phyloP scores from a whole-genome alignment of 2,888 invertebrate species.

The Copidosoma aretas region DNA sequence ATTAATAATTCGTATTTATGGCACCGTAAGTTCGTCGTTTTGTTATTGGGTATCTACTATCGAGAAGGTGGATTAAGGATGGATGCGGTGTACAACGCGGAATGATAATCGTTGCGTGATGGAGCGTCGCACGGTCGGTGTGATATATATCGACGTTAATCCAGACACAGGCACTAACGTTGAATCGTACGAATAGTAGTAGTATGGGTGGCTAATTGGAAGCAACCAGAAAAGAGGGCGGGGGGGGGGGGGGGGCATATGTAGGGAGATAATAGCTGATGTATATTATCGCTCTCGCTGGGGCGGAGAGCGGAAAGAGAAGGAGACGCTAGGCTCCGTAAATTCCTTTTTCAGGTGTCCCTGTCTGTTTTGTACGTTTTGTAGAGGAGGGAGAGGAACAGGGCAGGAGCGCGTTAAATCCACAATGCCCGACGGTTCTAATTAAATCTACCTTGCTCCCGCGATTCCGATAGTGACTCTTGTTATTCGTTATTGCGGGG shows the following conservation, averaged over 20 bases:
- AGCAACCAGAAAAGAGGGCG: no score
- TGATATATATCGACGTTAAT: no score
- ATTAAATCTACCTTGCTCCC: slow-evolving; percentile 58
- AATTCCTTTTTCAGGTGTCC: slow-evolving; percentile 60
- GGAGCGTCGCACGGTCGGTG: no score
- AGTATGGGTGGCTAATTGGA: slow-evolving; percentile 50
- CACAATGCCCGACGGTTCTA: slow-evolving; percentile 46
- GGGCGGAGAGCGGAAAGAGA: slow-evolving; percentile 37
- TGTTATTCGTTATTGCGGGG: no score
- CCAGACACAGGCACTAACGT: no score
- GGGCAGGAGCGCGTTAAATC: slow-evolving; percentile 26
- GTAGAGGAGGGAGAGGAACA: slow-evolving; percentile 32
- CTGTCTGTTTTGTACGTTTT: slow-evolving; percentile 55
- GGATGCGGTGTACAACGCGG: no score
- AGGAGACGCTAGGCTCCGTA: slow-evolving; percentile 48
- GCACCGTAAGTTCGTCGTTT: no score
- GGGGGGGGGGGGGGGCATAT: no score
- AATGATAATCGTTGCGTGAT: no score
- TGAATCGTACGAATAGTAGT: no score
- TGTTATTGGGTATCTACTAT: no score
- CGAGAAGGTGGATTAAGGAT: no score
- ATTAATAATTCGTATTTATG: slow-evolving; percentile 11
- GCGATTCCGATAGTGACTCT: slow-evolving; percentile 7
- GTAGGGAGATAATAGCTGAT: slow-evolving; percentile 62
- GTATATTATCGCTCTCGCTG: slow-evolving; percentile 59